Conservation (phyloP, 2,888 invertebrate species). For the Scaptomyza flava region DNA sequence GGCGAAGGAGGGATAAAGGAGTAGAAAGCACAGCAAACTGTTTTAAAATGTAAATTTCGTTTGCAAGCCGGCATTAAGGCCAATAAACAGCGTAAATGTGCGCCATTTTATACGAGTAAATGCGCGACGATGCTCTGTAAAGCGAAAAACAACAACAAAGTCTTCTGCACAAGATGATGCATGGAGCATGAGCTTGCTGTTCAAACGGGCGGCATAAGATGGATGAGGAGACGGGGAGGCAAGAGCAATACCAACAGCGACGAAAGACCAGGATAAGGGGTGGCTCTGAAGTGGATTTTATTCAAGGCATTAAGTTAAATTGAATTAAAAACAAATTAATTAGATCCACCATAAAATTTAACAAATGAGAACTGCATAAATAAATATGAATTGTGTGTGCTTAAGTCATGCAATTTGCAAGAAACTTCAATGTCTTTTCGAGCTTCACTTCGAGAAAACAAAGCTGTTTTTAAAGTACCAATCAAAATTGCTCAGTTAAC, state of each 20-base stretch:
- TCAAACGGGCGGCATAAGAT: slow-evolving; percentile 5
- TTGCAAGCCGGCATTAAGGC: slow-evolving; percentile 77
- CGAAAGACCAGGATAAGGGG: slow-evolving; percentile 1
- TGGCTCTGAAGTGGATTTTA: slow-evolving; percentile 25
- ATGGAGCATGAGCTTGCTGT: slow-evolving; percentile 26
- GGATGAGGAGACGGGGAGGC: slow-evolving; percentile 13
- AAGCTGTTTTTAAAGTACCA: neutral
- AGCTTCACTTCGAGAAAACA: neutral
- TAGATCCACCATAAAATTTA: slow-evolving; percentile 69
- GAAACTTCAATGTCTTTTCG: slow-evolving; percentile 4
- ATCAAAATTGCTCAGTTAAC: too few species aligned
- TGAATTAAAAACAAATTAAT: slow-evolving; percentile 80
- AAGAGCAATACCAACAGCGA: neutral
- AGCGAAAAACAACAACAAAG: slow-evolving; percentile 42
- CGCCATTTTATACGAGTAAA: slow-evolving; percentile 72
- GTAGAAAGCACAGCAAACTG: slow-evolving; percentile 67
- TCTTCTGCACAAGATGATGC: slow-evolving; percentile 55
- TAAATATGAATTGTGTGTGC: slow-evolving; percentile 49
- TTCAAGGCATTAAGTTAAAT: slow-evolving; percentile 74
- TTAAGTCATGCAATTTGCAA: slow-evolving; percentile 4
- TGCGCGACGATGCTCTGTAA: slow-evolving; percentile 46
- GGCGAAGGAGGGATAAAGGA: slow-evolving; percentile 38
- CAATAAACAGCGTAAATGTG: slow-evolving; percentile 78
- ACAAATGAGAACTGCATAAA: slow-evolving; percentile 40
- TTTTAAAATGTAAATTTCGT: slow-evolving; percentile 79